Evolutionary conservation across 2,113 vertebrate species (phyloP), one percentile per base, ranked within the genome.

Genomic region (Ranitomeya imitator): DNA sequence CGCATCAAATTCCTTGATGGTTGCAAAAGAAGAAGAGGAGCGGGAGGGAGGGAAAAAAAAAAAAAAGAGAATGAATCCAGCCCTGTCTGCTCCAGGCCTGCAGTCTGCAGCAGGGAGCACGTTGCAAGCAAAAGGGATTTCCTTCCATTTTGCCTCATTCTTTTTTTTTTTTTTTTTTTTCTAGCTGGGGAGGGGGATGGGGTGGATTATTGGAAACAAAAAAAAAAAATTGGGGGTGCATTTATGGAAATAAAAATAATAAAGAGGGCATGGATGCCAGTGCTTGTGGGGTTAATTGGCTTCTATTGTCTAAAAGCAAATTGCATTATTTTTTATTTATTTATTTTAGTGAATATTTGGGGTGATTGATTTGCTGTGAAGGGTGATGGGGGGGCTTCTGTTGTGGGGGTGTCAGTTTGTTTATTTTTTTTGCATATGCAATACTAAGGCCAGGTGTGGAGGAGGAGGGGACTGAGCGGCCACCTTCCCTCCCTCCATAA

Each of bases 1-100:
- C 87, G 87, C 87, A 88, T 83, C 81, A 88, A 88, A 88, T 88
- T 88, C 86, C 86, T 88, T 88, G 86, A 88, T 88, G 86, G 86
- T 87, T 82, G 79, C 78, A 82, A 87, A 74, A 83, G 69, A 82
- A 37, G 26, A 23, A 71, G 59, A 60, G 15, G 57, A 71, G 60
- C 52, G 79, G 69, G 54, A 79, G 31, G 74, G 60, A 23, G 10
- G 45, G 3, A 79, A 71, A 80, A 69, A 67, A 79, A 87, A 84
- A 31, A 31, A 31, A 86, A 85, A 63, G 54, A 86, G 74, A 79
- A 67, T 86, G 85, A 86, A 88, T 82, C 67, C 86, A 88, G 79
- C 86, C 79, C 79, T 88, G 86, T 88, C 86, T 88, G 65, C 57
- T 54, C 45, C 57, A 88, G 86, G 86, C 86, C 86, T 88, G 86